Conservation (phyloP, 1,140 invertebrate genomes). For the Brachionus manjavacas region DNA sequence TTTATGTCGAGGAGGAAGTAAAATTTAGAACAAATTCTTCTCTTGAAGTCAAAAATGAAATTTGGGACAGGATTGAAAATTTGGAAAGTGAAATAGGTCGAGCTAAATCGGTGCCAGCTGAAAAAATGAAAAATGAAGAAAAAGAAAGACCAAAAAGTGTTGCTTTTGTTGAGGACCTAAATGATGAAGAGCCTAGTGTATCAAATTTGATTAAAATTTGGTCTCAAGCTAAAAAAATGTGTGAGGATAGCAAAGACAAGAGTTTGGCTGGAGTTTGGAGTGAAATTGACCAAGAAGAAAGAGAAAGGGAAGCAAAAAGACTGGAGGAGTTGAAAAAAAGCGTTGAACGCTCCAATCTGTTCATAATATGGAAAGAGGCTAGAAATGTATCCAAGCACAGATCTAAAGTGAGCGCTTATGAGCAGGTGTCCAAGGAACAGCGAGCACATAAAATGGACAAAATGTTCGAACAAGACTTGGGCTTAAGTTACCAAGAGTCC, state of each 20-base stretch:
- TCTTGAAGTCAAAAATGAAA: not conserved
- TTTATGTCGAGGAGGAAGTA: not conserved
- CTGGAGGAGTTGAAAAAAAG: not conserved
- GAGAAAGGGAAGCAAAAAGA: not conserved
- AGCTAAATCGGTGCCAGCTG: not conserved
- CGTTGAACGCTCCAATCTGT: not conserved
- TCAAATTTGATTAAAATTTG: not conserved
- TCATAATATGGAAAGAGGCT: not conserved
- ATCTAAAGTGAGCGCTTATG: conserved; percentile 8
- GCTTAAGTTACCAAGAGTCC: not conserved
- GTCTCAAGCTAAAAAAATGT: not conserved
- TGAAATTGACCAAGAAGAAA: not conserved
- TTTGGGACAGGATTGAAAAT: not conserved
- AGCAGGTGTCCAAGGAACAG: not conserved
- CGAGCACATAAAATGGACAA: not conserved
- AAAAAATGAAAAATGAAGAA: not conserved
- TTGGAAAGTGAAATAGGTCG: not conserved
- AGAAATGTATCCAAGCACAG: not conserved
- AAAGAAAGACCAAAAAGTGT: conserved; percentile 25
- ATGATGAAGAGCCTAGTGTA: not conserved
- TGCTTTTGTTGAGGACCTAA: not conserved
- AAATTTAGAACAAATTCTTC: not conserved
- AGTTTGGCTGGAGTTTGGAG: not conserved
- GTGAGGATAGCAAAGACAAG: not conserved
- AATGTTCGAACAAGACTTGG: not conserved